Conservation (phyloP, 2,113 vertebrate species). For the Bostrychus sinensis region DNA sequence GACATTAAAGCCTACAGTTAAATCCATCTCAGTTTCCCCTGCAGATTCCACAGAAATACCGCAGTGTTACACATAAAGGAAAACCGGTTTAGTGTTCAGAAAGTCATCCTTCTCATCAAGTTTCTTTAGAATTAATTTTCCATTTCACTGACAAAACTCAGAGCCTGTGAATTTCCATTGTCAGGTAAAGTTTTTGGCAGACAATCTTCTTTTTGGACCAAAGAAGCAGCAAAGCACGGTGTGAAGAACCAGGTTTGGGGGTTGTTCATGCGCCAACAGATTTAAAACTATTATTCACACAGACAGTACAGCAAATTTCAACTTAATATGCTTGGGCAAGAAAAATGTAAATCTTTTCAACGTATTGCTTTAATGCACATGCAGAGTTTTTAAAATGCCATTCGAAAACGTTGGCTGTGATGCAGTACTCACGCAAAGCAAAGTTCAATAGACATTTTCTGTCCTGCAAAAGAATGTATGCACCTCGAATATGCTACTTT, state of each 20-base stretch:
- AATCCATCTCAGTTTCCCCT: constrained; percentile 42
- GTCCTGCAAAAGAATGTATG: neutral
- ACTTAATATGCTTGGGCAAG: neutral
- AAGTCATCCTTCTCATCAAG: constrained; percentile 1
- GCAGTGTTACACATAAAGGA: neutral
- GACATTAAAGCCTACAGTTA: constrained; percentile 38
- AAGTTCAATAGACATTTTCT: neutral
- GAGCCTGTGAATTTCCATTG: neutral
- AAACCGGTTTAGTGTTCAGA: neutral
- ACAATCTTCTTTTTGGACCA: neutral
- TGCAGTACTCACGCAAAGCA: too few relatives aligned
- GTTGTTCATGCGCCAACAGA: too few relatives aligned
- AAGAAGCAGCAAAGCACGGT: neutral
- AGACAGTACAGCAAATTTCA: neutral
- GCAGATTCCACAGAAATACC: constrained; percentile 10
- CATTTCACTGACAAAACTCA: neutral
- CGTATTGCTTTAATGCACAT: neutral
- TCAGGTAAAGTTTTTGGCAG: neutral
- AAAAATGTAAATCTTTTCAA: neutral
- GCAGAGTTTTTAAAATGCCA: too few relatives aligned
- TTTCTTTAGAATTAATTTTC: neutral
- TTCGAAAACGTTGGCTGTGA: too few relatives aligned
- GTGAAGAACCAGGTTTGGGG: too few relatives aligned
- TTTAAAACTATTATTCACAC: neutral
- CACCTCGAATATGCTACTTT: neutral